Evolutionary conservation across 2,797 vertebrate species (phyloP), one percentile per base, ranked within the genome.

Genomic region (Epinephelus awoara): DNA sequence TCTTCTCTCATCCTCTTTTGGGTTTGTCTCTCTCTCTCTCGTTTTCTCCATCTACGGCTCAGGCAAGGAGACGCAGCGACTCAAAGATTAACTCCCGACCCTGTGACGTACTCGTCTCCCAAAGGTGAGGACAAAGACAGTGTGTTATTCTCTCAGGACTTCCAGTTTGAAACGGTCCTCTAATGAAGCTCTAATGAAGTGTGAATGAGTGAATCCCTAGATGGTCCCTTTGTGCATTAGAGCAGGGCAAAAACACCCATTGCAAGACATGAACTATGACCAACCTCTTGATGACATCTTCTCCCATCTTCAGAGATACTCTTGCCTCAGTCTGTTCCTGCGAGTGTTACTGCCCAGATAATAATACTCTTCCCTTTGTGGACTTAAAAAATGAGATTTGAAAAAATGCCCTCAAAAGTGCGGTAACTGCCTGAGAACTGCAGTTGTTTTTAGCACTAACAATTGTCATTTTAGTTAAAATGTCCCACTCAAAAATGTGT

Each of bases 51-150:
- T 83, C 75, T 72, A 34, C 42, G 58, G 44, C 80, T n/a, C 84
- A 99, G 98, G 95, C 93, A 19, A 95, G 97, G 15, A 96, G 97
- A 88, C 94, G 85, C 55, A 98, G 96, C 0, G 98, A 99, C 93
- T 90, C 76, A 3, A 66, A 77, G 76, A 92, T 98, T 90, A 99
- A 99, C 96, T 96, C 86, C 83, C 93, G 96, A 38, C 94, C 95
- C 0, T 99, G 98, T 89, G 97, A 97, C 75, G 91, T 98, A 57
- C 96, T 99, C 66, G 47, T 87, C 13, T 95, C 95, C 55, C 92
- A 91, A 86, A 97, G 97, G 98, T 99, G 90, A 96, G 95, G 72
- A 80, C 87, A 90, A 89, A 93, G 89, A 80, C 79, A 25, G 68
- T 51, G 59, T 47, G 71, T 83, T 88, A 80, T 79, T 89, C 83